Evolutionary conservation across 2,113 vertebrate species (phyloP).

Genomic region (Panthera uncia): DNA sequence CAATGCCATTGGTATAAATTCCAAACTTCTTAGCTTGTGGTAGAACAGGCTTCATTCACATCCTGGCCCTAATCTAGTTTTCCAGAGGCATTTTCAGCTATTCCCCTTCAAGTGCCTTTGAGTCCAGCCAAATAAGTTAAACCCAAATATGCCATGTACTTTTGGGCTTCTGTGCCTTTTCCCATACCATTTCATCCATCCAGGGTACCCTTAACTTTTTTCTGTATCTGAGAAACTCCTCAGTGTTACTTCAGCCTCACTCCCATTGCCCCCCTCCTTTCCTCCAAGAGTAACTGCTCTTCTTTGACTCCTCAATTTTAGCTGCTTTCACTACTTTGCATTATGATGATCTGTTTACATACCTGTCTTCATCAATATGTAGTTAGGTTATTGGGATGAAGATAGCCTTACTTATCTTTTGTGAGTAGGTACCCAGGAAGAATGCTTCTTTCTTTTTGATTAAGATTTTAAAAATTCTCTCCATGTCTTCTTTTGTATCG

Average conservation of each 20-base stretch:
- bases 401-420: constrained; percentile 3
- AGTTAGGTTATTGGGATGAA: not conserved
- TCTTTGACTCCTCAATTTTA: not conserved
- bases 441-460: constrained; percentile 1
- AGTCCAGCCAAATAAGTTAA: not conserved
- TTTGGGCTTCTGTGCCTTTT: not conserved
- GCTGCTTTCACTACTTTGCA: not conserved
- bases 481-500: not conserved
- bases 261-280: not conserved
- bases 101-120: not conserved
- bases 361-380: not conserved
- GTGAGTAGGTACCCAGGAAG: not conserved
- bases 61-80: not conserved
- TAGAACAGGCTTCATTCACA: not conserved
- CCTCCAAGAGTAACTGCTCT: not conserved
- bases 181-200: not conserved
- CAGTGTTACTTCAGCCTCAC: not conserved
- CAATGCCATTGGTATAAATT: not conserved
- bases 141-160: not conserved
- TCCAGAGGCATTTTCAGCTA: not conserved
- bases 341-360: not conserved
- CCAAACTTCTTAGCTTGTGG: not conserved
- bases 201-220: not conserved
- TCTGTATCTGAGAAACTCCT: not conserved
- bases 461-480: not conserved